Evolutionary conservation across 2,888 invertebrate species (phyloP).

Genomic region (Eupithecia tripunctaria): DNA sequence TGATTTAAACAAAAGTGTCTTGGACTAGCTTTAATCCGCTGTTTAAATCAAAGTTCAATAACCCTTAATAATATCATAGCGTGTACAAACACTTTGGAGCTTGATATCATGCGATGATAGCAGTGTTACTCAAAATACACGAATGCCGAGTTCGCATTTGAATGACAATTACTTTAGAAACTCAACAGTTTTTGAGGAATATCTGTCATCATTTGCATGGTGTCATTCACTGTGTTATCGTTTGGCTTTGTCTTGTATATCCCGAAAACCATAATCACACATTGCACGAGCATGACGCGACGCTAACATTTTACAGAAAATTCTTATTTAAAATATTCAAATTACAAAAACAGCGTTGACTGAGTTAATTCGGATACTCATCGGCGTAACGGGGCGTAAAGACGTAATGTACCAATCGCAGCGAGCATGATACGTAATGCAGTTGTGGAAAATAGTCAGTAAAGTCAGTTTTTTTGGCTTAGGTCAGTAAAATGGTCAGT

Average conservation of each 20-base stretch:
- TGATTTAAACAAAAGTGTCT: not conserved
- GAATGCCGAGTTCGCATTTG: not conserved
- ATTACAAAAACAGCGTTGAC: not conserved
- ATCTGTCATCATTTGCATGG: not conserved
- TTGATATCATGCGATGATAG: not conserved
- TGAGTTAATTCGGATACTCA: too few species aligned
- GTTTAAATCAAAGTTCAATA: conserved; percentile 1
- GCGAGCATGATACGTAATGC: too few species aligned
- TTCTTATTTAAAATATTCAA: not conserved
- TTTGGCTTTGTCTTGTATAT: not conserved
- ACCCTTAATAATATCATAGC: not conserved
- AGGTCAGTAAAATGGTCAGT: too few species aligned
- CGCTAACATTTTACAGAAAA: not conserved
- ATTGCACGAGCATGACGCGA: not conserved
- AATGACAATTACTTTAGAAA: not conserved
- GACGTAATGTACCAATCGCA: too few species aligned
- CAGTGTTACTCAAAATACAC: not conserved
- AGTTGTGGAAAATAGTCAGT: too few species aligned
- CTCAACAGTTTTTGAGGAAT: not conserved
- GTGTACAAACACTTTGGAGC: not conserved
- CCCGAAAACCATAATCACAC: not conserved
- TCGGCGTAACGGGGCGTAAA: too few species aligned
- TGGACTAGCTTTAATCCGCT: not conserved
- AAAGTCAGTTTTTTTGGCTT: too few species aligned
- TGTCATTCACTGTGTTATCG: not conserved